Evolutionary conservation across 2,888 invertebrate genomes (phyloP).

Genomic region (Mystacides longicornis): DNA sequence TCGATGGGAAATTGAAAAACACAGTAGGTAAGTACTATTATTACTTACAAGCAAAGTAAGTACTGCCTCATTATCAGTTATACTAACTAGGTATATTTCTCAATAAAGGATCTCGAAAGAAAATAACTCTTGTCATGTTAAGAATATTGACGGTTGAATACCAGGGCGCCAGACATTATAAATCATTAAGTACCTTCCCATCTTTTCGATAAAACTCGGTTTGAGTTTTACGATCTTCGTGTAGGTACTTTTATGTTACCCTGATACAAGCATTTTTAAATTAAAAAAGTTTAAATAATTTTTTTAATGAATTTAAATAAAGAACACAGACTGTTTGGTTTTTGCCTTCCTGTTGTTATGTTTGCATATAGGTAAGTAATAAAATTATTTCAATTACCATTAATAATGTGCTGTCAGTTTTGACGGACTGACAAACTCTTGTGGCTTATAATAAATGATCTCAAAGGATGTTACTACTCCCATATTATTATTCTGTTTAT

Average conservation of each 20-base stretch:
- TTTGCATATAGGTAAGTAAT: not conserved
- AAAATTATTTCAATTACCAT: slow-evolving; percentile 1
- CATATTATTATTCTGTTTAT: no score
- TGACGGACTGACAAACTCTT: slow-evolving; percentile 1
- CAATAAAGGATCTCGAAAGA: not conserved
- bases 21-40: no score
- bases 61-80: not conserved
- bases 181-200: slow-evolving; percentile 23
- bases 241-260: no score
- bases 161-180: slow-evolving; percentile 21
- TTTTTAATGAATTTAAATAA: no score
- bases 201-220: slow-evolving; percentile 21
- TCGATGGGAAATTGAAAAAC: not conserved
- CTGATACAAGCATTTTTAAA: no score
- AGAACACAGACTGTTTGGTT: no score
- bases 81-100: not conserved
- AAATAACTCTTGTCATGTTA: slow-evolving; percentile 2
- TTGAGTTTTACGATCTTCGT: no score
- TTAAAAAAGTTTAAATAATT: no score
- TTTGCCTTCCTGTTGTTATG: no score
- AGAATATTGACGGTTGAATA: not conserved
- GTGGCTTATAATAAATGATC: not conserved
- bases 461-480: no score
- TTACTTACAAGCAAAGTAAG: not conserved
- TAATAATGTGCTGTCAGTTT: slow-evolving; percentile 1